Evolutionary conservation across 2,888 invertebrate species (phyloP), one percentile per base, ranked within the genome.

Genomic region (Craniophora ligustri): DNA sequence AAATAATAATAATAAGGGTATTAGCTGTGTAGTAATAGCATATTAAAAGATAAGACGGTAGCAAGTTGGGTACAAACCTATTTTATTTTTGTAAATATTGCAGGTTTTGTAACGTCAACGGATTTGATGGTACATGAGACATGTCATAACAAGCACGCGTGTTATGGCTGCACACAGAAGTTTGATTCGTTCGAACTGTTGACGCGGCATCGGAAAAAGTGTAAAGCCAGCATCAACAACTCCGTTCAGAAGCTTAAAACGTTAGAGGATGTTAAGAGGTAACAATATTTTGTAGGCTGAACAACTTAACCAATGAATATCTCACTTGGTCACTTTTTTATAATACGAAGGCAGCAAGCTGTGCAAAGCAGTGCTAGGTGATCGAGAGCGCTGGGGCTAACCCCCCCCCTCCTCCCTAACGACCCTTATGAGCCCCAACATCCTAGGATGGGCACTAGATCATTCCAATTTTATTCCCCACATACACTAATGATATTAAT

Each of bases 41-140:
- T n/a, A n/a, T n/a, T n/a, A n/a, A 6, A 2, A 19, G 19, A 19
- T 6, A 5, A 19, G 6, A 5, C 19, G 5, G 19, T 19, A 1
- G 5, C 6, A 19, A 2, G 2, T 2, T 5, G 19, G 19, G 4
- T 5, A 4, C 3, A 7, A 26, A 26, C n/a, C 4, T 26, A 23
- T 23, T 23, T 3, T n/a, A 26, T n/a, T 26, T 26, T 4, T 26
- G n/a, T 26, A 26, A n/a, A n/a, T 6, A 55, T 16, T 1, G 6
- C 76, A 92, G 92, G 61, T 51, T 93, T 91, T 63, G 42, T 66
- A n/a, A 92, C 92, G 0, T 78, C 85, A 0, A 91, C 91, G 0
- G 92, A 92, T 44, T 72, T 92, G 16, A 87, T 88, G 85, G 90
- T 91, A 1, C 92, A 93, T 55, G 89, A 91, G 71, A 87, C 89